Evolutionary conservation across 2,113 vertebrate species (phyloP).

Genomic region (Galemys pyrenaicus): DNA sequence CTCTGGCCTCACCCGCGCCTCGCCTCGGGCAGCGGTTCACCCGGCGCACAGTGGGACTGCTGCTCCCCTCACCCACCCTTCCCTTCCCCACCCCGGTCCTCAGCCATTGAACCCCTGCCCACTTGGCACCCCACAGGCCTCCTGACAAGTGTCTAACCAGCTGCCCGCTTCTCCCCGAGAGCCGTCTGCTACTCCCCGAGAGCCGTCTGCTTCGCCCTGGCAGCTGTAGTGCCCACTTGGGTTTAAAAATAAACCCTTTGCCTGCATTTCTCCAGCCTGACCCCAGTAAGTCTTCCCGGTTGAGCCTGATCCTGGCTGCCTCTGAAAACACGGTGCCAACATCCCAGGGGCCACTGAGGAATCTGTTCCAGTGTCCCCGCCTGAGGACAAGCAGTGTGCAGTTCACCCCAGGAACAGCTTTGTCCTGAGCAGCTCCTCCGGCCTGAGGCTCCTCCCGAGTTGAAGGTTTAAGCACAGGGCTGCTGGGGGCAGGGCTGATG

Average conservation of each 20-base stretch:
- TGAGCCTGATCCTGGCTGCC: background rate
- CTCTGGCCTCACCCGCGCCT: background rate
- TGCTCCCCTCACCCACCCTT: background rate
- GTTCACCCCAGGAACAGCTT: background rate
- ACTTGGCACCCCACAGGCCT: constrained; percentile 28
- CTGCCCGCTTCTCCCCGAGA: constrained; percentile 60
- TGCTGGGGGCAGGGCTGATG: background rate
- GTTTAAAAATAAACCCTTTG: constrained; percentile 70
- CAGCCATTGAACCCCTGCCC: constrained; percentile 38
- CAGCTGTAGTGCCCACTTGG: constrained; percentile 67
- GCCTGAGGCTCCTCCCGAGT: background rate
- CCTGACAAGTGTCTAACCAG: constrained; percentile 57
- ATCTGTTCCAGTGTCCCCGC: background rate
- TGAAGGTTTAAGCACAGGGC: background rate
- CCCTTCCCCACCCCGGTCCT: background rate
- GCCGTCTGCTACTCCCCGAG: constrained; percentile 41
- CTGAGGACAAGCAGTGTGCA: background rate
- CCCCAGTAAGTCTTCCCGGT: background rate
- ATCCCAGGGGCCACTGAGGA: background rate
- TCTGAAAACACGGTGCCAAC: background rate
- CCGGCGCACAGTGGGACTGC: background rate
- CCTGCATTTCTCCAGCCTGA: constrained; percentile 52
- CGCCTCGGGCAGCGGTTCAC: background rate
- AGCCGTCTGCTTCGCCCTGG: constrained; percentile 51
- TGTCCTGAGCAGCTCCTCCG: background rate